These are phyloP conservation scores for Anguilla marmorata DNA, from an alignment of 2,797 vertebrate genomes.

Conservation along the genomic window DNA sequence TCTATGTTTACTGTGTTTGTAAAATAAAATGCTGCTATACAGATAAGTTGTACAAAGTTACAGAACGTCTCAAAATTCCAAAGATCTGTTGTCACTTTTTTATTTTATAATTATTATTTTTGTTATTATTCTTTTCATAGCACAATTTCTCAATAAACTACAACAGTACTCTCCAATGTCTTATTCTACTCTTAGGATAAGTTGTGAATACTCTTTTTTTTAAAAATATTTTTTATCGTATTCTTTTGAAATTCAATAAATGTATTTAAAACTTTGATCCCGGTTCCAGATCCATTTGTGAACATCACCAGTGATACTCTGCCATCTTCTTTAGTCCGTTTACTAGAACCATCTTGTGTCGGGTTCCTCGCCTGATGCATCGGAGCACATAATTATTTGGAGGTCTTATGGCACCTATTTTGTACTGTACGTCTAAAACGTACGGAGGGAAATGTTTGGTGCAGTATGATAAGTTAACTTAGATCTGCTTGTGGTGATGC, in stretches of 20 bases:
- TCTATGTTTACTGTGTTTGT: constrained; percentile 15
- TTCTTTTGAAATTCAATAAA: constrained; percentile 32
- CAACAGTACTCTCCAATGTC: constrained; percentile 11
- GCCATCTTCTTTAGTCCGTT: background rate
- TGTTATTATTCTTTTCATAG: background rate
- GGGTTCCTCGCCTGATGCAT: background rate
- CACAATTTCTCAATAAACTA: constrained; percentile 21
- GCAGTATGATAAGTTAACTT: background rate
- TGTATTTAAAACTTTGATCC: constrained; percentile 26
- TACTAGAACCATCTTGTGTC: too few species aligned
- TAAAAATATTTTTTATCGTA: constrained; percentile 16
- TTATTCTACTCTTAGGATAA: constrained; percentile 20
- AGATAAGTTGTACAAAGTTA: constrained; percentile 12
- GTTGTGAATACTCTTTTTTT: constrained; percentile 22
- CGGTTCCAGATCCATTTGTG: background rate
- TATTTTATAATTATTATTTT: constrained; percentile 1
- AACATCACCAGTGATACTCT: background rate
- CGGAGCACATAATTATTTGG: background rate
- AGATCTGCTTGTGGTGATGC: background rate
- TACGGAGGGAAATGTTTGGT: background rate
- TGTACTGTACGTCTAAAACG: background rate
- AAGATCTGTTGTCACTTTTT: constrained; percentile 19
- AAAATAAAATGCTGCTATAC: constrained; percentile 30
- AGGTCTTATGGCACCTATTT: background rate
- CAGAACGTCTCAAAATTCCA: constrained; percentile 17